These are phyloP conservation scores for Cephus spinipes DNA, from an alignment of 2,888 invertebrate genomes.

Conservation along the genomic window DNA sequence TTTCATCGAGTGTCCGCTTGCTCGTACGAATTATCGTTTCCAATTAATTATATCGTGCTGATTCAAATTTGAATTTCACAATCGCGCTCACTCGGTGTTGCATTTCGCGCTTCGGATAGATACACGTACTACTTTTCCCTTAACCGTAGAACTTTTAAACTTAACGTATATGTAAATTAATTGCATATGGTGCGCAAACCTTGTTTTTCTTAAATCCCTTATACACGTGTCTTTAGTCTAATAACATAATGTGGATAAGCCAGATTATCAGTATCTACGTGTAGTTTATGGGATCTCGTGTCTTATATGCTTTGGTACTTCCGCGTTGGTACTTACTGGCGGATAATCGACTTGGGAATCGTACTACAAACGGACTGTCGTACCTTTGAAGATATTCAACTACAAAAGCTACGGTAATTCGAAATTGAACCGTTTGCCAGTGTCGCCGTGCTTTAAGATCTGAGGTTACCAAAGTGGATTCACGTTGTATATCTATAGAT, in stretches of 20 bases:
- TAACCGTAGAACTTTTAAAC: not conserved
- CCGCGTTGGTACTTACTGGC: not conserved
- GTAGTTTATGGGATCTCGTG: not conserved
- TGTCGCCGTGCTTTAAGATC: not conserved
- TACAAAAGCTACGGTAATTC: not conserved
- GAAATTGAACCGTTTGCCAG: conserved; percentile 1
- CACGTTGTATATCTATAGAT: not conserved
- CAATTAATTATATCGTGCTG: not conserved
- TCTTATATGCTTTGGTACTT: not conserved
- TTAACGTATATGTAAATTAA: no score
- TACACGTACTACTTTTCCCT: not conserved
- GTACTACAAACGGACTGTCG: not conserved
- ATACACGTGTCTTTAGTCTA: no score
- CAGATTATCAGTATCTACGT: not conserved
- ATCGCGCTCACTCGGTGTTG: not conserved
- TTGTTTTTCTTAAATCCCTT: no score
- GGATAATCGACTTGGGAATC: not conserved
- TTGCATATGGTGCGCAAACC: no score
- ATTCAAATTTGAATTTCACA: not conserved
- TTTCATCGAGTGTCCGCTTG: not conserved
- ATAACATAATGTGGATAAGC: no score
- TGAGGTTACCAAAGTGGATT: not conserved
- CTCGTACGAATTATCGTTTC: not conserved
- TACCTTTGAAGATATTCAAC: not conserved
- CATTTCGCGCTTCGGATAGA: not conserved